Base-by-base conservation (phyloP, 2,113 vertebrate genomes). In the Elanus axillaris region DNA sequence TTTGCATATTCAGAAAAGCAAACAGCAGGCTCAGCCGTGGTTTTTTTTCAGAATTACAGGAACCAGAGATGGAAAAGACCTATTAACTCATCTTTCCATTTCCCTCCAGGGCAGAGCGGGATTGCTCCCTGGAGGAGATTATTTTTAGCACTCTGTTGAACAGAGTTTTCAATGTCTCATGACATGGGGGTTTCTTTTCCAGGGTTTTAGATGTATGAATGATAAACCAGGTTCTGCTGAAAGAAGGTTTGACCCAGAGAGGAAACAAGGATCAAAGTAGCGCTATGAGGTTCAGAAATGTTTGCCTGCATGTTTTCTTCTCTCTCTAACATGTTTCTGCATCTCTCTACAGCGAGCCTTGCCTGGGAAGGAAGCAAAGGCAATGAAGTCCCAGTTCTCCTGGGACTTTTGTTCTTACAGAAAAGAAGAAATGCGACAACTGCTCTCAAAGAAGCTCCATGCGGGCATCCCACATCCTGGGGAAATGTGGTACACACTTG, bases 401-500 rank as follows among this genome's bases (percentile, higher is more conserved):
- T 6, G 87, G 90, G 86, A 66, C 6, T 56, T 80, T 50, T 56
- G 26, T 27, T 71, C 60, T 53, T n/a, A 36, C 20, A 63, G 34
- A 16, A 21, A 52, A 62, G 47, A 56, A 53, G 82, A 47, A 62
- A 50, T 10, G 42, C 2, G 13, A 34, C n/a, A 38, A 47, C 47
- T 50, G 56, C 67, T 74, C 52, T 74, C 40, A 58, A 53, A 48
- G 50, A 47, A 34, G 67, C 62, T 73, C 81, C 58, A 47, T 29
- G 11, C 0, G 2, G 79, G 47, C 64, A 47, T 16, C 53, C 36
- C 40, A 20, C 0, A 2, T 59, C 79, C 42, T 1, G 1, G 7
- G 38, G 25, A 71, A 76, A 53, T 0, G 7, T 43, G 60, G 40
- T 13, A 7, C 40, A 23, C 11, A 0, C 14, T 55, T 13, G 31